Base-by-base conservation (phyloP, 2,888 invertebrate genomes). In the Brachynemurus nebulosus region DNA sequence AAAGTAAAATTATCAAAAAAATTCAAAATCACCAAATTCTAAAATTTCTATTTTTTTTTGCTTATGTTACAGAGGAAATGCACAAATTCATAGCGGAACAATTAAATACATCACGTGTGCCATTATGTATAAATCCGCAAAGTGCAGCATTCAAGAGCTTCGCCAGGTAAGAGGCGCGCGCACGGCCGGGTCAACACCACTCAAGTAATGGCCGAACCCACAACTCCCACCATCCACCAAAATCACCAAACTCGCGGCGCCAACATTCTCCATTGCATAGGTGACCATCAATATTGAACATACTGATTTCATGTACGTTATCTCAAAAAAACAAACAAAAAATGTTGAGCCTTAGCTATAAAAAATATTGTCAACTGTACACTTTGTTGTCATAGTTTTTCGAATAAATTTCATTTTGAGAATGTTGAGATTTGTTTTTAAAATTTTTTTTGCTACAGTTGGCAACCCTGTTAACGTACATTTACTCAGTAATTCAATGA, bases 111-210 rank as follows among this genome's bases (percentile, higher is more conserved):
- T 89, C 88, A 62, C 83, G 93, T 55, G 93, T 98, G 58, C 97
- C 98, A 55, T 77, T 98, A 58, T 97, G 97, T 77, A 97, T 98
- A 75, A 98, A 98, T 74, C 98, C 97, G 59, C 93, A 95, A 72
- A 96, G 96, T 63, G 95, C 96, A 66, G 95, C 97, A 67, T 98
- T 96, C 78, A 96, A 96, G 78, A 96, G 92, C 78, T 98, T 98
- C 81, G 91, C 95, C 76, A 97, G 93, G 96, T 97, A 86, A 88
- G 82, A 66, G 50, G 68, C 61, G 66, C 54, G 54, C 44, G 44
- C 23, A 43, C 44, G 44, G 44, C 37, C 36, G 44, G 44, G 33
- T 38, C 42, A 16, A 14, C 40, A 19, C 12, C 30, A 30, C 18
- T 37, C 37, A 37, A 37, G 37, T 37, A 20, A 19, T 59, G 62